Conservation (phyloP, 2,113 vertebrate genomes). For the Colossoma macropomum region DNA sequence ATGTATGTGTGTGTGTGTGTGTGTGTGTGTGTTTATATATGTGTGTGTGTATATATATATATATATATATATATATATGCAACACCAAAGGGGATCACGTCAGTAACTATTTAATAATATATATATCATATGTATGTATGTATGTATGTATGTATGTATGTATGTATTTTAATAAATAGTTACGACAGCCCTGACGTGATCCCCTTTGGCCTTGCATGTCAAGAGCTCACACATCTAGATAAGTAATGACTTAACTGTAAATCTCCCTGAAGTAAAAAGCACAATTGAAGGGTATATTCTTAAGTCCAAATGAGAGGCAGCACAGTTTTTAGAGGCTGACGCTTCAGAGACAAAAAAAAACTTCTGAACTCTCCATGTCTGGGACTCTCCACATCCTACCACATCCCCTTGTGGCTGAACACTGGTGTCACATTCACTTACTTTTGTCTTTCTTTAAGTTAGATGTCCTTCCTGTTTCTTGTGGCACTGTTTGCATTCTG, state of each 20-base stretch:
- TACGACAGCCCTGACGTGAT: too few species aligned
- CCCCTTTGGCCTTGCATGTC: neutral
- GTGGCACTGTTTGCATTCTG: neutral
- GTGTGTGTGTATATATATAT: too few species aligned
- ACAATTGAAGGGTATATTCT: neutral
- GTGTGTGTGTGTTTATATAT: too few species aligned
- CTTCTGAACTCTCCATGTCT: neutral
- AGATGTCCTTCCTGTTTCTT: constrained; percentile 13
- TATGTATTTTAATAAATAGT: too few species aligned
- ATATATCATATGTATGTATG: too few species aligned
- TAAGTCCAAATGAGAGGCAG: neutral
- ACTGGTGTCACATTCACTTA: neutral
- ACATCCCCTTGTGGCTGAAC: neutral
- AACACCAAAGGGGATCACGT: too few species aligned
- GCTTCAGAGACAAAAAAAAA: neutral
- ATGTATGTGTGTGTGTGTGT: too few species aligned
- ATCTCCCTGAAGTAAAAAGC: too few species aligned
- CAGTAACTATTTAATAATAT: too few species aligned
- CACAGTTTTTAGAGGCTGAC: neutral
- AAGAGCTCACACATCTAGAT: neutral
- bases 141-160: too few species aligned
- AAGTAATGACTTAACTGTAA: neutral
- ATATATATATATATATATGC: too few species aligned
- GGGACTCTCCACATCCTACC: neutral
- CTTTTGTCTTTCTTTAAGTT: neutral